A percentile compares a stretch with the other conserved stretches of the same genome.
Conservation (phyloP, 35 echinoderm and acorn worm species). For the Apostichopus californicus region DNA sequence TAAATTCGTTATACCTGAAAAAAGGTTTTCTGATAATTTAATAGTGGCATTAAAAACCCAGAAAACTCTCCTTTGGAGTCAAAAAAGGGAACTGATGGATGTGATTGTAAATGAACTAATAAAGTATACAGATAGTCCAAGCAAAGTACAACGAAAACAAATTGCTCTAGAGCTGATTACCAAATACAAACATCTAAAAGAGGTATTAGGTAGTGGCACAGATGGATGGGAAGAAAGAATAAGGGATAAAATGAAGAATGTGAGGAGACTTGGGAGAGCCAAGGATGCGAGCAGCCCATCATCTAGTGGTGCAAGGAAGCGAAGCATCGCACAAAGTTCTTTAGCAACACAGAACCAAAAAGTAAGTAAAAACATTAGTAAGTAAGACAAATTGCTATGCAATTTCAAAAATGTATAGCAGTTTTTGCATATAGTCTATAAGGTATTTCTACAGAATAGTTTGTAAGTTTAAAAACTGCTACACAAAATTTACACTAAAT, state of each 20-base stretch:
- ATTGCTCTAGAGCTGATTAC: neutral
- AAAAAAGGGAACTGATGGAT: slow-evolving; percentile 52
- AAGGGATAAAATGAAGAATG: slow-evolving; percentile 47
- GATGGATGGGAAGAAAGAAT: slow-evolving; percentile 58
- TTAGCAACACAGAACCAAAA: too few species aligned
- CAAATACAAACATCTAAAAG: slow-evolving; percentile 55
- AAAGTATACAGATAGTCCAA: slow-evolving; percentile 53
- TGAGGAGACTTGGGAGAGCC: neutral
- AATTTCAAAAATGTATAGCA: too few species aligned
- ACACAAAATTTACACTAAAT: too few species aligned
- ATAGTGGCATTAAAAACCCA: neutral
- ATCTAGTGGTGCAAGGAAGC: too few species aligned
- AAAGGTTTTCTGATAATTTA: neutral
- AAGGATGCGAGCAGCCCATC: too few species aligned
- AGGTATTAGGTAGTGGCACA: slow-evolving; percentile 47
- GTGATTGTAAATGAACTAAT: slow-evolving; percentile 29
- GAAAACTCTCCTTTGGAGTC: slow-evolving; percentile 40
- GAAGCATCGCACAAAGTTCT: too few species aligned
- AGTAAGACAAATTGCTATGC: too few species aligned
- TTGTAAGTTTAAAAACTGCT: too few species aligned
- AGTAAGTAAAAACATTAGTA: too few species aligned
- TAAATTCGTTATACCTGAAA: neutral
- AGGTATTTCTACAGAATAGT: too few species aligned
- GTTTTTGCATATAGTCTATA: too few species aligned
- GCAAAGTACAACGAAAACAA: slow-evolving; percentile 40